A percentile compares a stretch with the other conserved stretches of the same genome.
Conservation (phyloP, 2,797 vertebrate genomes). For the Nothura maculosa region DNA sequence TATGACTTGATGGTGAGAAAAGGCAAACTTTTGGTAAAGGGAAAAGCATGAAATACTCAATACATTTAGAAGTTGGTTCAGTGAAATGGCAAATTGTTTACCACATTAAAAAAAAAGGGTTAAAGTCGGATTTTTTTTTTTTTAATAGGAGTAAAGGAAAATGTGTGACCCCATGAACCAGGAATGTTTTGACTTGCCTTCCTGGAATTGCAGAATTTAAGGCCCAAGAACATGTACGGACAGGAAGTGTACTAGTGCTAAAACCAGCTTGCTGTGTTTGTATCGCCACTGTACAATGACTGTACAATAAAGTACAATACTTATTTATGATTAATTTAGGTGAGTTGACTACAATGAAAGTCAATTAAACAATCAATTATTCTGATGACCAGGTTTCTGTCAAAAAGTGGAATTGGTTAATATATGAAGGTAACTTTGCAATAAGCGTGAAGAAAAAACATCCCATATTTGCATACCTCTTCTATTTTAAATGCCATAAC, state of each 20-base stretch:
- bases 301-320: not conserved
- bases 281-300: not conserved
- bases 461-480: not conserved
- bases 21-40: not conserved
- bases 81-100: not conserved
- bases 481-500: not conserved
- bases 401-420: not conserved
- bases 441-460: not conserved
- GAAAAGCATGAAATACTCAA: not conserved
- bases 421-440: not conserved
- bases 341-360: not conserved
- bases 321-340: not conserved
- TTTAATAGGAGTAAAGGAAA: not conserved
- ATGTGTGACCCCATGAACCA: not conserved
- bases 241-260: rapidly evolving
- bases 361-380: not conserved
- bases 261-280: not conserved
- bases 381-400: not conserved
- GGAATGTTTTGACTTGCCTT: not conserved
- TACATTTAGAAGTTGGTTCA: not conserved
- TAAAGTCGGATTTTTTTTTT: not conserved
- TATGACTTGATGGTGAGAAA: not conserved
- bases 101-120: not conserved
- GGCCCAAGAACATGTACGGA: rapidly evolving
- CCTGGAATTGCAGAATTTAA: not conserved